Base-by-base conservation (phyloP, 2,113 vertebrate genomes). In the Ammodytes dubius region DNA sequence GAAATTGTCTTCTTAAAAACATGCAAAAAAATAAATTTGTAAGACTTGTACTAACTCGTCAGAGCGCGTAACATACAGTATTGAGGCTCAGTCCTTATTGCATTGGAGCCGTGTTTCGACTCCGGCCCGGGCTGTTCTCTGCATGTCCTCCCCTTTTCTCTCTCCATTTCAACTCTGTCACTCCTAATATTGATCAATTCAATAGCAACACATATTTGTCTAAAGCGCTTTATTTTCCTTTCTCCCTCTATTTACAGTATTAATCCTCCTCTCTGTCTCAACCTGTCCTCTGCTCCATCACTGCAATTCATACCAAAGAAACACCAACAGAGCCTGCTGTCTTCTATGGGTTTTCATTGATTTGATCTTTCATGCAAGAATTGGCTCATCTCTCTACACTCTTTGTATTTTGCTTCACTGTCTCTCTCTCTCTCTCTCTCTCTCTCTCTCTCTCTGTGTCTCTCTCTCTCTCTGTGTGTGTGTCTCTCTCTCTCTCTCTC, bases 321-420 rank as follows among this genome's bases (percentile, higher is more conserved):
- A 52, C 43, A 68, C 65, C 17, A 45, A n/a, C 15, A 35, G 17
- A 37, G 53, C 37, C 59, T 9, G 46, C 72, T 54, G 57, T 82
- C 54, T 53, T 43, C 50, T 37, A 70, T 13, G 64, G 50, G 57
- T 77, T 64, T 85, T 72, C 19, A 50, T 40, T 63, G 13, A 78
- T 56, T 77, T 17, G 70, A 37, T 70, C 35, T 76, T 72, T 68
- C 2, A 61, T 52, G 43, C 53, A 8, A 45, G 1, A 35, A 60
- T 6, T n/a, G 58, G 9, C 71, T 80, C 47, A 47, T 59, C 56
- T 60, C 66, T 46, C 17, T 14, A 4, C 11, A 71, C 15, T 47
- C 19, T 70, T 35, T 58, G 56, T 73, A 72, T 65, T 56, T 60
- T 71, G 37, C 46, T 81, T 70, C 10, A 2, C 56, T 35, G 35